A percentile compares a stretch with the other conserved stretches of the same genome.
Conservation (phyloP, 2,888 invertebrate genomes). For the Tinea pellionella region DNA sequence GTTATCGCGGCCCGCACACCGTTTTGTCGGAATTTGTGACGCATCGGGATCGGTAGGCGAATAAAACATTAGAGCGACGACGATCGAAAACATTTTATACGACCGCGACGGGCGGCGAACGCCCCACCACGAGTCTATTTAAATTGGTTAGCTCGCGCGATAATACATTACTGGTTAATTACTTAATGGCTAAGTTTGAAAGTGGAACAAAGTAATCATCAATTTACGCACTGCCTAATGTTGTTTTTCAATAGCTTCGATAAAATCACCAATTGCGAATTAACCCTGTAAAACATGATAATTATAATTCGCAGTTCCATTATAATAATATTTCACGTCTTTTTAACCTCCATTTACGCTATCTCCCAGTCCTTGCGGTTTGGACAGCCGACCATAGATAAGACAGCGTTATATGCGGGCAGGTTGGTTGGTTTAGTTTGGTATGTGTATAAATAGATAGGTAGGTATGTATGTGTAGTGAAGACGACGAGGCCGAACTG, state of each 20-base stretch:
- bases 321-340: neutral
- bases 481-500: slow-evolving; percentile 29
- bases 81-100: neutral
- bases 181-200: neutral
- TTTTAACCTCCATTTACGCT: neutral
- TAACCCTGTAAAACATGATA: too few species aligned
- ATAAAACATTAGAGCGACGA: neutral
- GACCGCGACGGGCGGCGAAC: neutral
- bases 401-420: neutral
- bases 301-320: neutral
- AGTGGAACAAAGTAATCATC: neutral
- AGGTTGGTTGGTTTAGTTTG: neutral
- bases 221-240: neutral
- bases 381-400: neutral
- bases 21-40: slow-evolving; percentile 3
- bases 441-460: neutral
- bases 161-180: neutral
- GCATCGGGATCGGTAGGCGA: neutral
- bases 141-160: neutral
- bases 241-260: neutral
- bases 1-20: slow-evolving; percentile 2
- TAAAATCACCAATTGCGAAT: neutral
- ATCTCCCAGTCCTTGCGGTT: neutral
- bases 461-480: neutral
- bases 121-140: too few species aligned